Base-by-base conservation (phyloP, 2,888 invertebrate genomes). In the Cheilosia vernalis region DNA sequence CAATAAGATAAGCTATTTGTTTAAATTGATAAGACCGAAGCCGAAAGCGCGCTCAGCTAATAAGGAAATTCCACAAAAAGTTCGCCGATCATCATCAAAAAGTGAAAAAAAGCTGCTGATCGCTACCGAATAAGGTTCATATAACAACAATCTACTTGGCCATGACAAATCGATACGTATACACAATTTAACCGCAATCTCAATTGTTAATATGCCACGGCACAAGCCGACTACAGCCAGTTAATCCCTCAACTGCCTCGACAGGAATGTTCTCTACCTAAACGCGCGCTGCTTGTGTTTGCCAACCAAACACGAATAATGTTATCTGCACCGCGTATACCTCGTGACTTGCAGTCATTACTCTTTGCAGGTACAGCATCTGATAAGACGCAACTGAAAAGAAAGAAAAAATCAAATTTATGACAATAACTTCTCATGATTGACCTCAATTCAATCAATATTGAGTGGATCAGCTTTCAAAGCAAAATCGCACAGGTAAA, bases 341-440 rank as follows among this genome's bases (percentile, higher is more conserved):
- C 83, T 79, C 73, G 83, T 83, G 83, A 83, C 73, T 69, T 58
- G 67, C 21, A 69, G 51, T 51, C 49, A 74, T 74, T 69, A 67
- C 47, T 15, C 24, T 24, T 10, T 33, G 6, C 10, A 9, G 33
- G 21, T 17, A 42, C 77, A 81, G 69, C 77, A 81, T 76, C 82
- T 60, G 60, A 77, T 66, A 70, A 76, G 64, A 33, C 44, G 15
- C 61, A 69, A 24, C 44, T 44, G 19, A 44, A 76, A 15, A n/a
- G 4, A 55, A 27, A 47, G 27, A 40, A n/a, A 33, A 37, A 19
- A 33, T 49, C 21, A 30, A 10, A 53, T 33, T 19, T 27, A 55
- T 53, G 9, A 24, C 40, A 51, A 60, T 60, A 37, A 37, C 40
- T 44, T 49, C 47, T 13, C 33, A 17, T 9, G 21, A 63, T 69